A percentile compares a stretch with the other conserved stretches of the same genome.
Conservation (phyloP, 2,113 vertebrate species). For the Pristiophorus japonicus region DNA sequence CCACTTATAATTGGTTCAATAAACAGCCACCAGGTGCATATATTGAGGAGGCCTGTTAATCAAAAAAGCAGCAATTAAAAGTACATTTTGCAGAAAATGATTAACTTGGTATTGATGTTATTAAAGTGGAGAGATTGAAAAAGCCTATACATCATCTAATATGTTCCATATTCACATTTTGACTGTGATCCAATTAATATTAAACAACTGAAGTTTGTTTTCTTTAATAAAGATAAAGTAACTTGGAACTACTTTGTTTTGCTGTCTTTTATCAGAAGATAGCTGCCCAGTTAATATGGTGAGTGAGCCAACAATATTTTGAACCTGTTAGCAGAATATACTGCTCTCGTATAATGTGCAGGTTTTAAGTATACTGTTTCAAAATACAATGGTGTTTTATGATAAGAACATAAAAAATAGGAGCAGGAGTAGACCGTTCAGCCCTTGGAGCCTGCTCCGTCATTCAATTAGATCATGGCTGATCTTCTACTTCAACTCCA, state of each 20-base stretch:
- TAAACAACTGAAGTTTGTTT: background rate
- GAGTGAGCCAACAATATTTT: background rate
- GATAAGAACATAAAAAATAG: no score
- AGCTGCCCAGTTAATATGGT: background rate
- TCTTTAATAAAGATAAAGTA: conserved; percentile 3
- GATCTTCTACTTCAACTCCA: no score
- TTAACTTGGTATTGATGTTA: background rate
- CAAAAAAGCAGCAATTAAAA: background rate
- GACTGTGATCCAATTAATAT: conserved; percentile 3
- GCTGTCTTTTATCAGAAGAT: background rate
- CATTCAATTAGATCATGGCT: no score
- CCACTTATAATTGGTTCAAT: background rate
- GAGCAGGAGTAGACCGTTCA: no score
- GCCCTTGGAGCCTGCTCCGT: no score
- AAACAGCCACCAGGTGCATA: background rate
- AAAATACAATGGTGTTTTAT: background rate
- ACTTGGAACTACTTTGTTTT: background rate
- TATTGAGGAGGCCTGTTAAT: background rate
- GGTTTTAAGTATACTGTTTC: background rate
- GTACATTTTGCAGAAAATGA: background rate
- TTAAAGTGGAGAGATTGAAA: background rate
- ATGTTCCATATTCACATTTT: background rate
- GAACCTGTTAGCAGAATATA: background rate
- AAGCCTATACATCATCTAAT: background rate
- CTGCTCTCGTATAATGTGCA: background rate